Evolutionary conservation across 2,797 vertebrate species (phyloP), one percentile per base, ranked within the genome.

Genomic region (Meriones psammophilus): DNA sequence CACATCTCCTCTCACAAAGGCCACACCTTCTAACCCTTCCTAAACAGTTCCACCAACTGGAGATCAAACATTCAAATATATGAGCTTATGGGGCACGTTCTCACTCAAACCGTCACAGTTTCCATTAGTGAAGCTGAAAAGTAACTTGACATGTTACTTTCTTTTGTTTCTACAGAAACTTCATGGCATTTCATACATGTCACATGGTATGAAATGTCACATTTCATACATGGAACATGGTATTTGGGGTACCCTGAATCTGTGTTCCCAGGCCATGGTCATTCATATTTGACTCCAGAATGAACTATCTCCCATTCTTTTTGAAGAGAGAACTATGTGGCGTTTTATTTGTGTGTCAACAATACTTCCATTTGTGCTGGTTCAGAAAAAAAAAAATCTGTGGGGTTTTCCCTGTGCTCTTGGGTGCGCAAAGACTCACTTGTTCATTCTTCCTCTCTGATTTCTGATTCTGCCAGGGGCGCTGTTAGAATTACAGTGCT

Each of bases 401-500:
- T 0, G 24, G n/a, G 0, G 10, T 20, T 33, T 69, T 39, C 42
- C 74, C 20, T 20, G 71, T 0, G 8, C 28, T 89, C 18, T 8
- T 9, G 84, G 85, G 78, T 33, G 54, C 3, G 1, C 0, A 95
- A 95, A 97, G 95, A 97, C 96, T 96, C 96, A 8, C 97, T 98
- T 62, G 95, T 93, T 69, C 46, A n/a, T 86, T 93, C 96, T 86
- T 96, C 97, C 96, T 95, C 97, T 98, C 97, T 94, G 97, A 96
- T 98, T 98, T 93, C 97, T 97, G 97, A 98, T 97, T 97, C 97
- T 94, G 98, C 98, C 98, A 97, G 71, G 83, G 98, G 98, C 98
- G n/a, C 96, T 96, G 92, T 92, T 96, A 78, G 98, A 98, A 98
- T 97, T 97, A 97, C 97, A 97, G 97, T 95, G 90, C 96, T 95